These are phyloP conservation scores for Drosophila mettleri DNA, from an alignment of 2,888 invertebrate species.

Conservation along the genomic window DNA sequence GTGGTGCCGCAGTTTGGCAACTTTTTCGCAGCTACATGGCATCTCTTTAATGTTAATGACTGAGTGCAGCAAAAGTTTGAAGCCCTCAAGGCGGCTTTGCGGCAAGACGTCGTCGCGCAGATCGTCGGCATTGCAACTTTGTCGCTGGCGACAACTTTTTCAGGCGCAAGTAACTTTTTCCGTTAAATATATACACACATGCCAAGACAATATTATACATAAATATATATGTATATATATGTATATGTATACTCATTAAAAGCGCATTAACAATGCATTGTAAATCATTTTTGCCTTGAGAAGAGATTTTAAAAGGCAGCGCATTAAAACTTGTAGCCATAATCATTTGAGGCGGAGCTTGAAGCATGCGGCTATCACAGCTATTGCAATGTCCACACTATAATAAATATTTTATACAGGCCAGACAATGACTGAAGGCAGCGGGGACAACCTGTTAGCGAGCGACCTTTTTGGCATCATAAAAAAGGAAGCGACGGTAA, in stretches of 20 bases:
- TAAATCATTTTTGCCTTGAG: conserved; percentile 64
- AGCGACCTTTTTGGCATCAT: conserved; percentile 51
- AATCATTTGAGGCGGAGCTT: conserved; percentile 1
- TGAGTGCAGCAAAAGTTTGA: conserved; percentile 64
- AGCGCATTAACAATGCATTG: conserved; percentile 74
- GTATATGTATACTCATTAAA: conserved; percentile 68
- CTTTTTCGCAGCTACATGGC: conserved; percentile 50
- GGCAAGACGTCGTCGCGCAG: conserved; percentile 54
- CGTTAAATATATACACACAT: background rate
- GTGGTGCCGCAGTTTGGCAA: conserved; percentile 14
- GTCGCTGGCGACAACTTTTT: conserved; percentile 64
- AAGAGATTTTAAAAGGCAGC: background rate
- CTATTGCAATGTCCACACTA: conserved; percentile 25
- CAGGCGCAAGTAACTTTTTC: conserved; percentile 39
- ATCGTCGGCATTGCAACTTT: conserved; percentile 55
- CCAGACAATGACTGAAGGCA: conserved; percentile 41
- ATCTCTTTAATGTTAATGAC: conserved; percentile 78
- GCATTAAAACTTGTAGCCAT: background rate
- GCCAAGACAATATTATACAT: no score
- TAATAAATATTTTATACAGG: conserved; percentile 59
- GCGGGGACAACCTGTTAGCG: conserved; percentile 44
- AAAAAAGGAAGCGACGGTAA: conserved; percentile 55
- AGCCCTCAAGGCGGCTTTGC: conserved; percentile 73
- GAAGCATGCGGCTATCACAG: conserved; percentile 17
- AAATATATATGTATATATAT: conserved; percentile 4